Base-by-base conservation (phyloP, 2,113 vertebrate species). In the Steatornis caripensis region DNA sequence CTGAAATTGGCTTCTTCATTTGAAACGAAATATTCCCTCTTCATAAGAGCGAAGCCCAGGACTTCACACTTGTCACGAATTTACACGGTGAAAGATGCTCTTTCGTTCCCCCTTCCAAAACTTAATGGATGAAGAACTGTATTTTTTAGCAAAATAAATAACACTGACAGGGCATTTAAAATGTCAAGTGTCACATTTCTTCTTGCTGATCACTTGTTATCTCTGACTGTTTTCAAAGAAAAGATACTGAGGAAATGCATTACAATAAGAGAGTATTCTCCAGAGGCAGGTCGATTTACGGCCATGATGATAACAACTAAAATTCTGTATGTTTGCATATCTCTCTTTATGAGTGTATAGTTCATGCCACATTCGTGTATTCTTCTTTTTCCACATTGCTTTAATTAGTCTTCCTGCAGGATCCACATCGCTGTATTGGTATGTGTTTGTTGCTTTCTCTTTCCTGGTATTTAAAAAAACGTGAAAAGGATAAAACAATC, bases 111-210 rank as follows among this genome's bases (percentile, higher is more conserved):
- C n/a, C 26, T 93, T 91, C 78, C 84, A 80, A 66, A 55, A 77
- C 79, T 60, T 74, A 81, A 62, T 41, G 60, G 76, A 80, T 86
- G 58, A 95, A 61, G 51, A 89, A 54, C 60, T 87, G 61, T 54
- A 68, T 37, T 72, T 90, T 93, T 93, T 75, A 85, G 61, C 65
- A 90, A 45, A 96, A 87, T 87, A 93, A 94, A 83, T 79, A 94
- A 71, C 57, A 78, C 74, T 83, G 91, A 89, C 55, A 46, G 72
- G 60, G 60, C 72, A 89, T 78, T 90, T 90, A 65, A 92, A 95
- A 93, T 62, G 76, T 53, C 83, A 90, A 57, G 26, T 46, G 29
- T 61, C 37, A 2, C 87, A 95, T 95, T 95, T 88, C 79, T 90
- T 86, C 83, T 75, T 83, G 84, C 41, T 77, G 58, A 77, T 92